Base-by-base conservation (phyloP, 2,888 invertebrate genomes). In the Pantelozetes paolii region DNA sequence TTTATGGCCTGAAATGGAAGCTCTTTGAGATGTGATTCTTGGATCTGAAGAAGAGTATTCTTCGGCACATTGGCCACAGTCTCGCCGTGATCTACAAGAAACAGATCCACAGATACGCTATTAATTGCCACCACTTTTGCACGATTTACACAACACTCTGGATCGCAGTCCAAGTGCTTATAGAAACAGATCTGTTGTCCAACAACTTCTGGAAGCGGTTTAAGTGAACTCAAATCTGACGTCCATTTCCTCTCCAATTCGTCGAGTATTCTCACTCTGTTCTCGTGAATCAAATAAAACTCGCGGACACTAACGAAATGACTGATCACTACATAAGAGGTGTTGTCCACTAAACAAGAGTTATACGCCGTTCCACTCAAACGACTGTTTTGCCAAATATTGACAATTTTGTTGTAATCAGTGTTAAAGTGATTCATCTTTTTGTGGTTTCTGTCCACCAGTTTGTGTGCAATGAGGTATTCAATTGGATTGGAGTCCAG, bases 1-100 rank as follows among this genome's bases (percentile, higher is more conserved):
- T 73, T 73, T 0, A 73, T 73, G 13, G 73, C 73, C 28, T 73
- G 73, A 64, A 73, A 73, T 2, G 73, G 73, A 6, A 73, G 36
- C 18, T 28, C 42, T 36, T 42, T 73, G 11, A 73, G n/a, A 18
- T 45, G 20, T 20, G 20, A n/a, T 9, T 48, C 50, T 28, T 6
- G 2, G 15, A 45, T 70, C 15, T 15, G 13, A 30, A 30, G 26
- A 6, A 62, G 20, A 2, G 11, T 2, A n/a, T 15, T 20, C 36
- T 64, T 64, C 11, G 64, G 15, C 6, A 64, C 20, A 23, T 20
- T 42, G 45, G 8, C 8, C 20, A 48, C 20, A 28, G 42, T 70
- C 20, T 70, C 45, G 36, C 71, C 71, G 45, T 70, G 71, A 45
- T 70, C 71, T 30, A 70, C 48, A 45, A 28, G 42, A 42, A 45